Evolutionary conservation across 1,140 invertebrate species (phyloP), one percentile per base, ranked within the genome.

Genomic region (Rhyzopertha dominica): DNA sequence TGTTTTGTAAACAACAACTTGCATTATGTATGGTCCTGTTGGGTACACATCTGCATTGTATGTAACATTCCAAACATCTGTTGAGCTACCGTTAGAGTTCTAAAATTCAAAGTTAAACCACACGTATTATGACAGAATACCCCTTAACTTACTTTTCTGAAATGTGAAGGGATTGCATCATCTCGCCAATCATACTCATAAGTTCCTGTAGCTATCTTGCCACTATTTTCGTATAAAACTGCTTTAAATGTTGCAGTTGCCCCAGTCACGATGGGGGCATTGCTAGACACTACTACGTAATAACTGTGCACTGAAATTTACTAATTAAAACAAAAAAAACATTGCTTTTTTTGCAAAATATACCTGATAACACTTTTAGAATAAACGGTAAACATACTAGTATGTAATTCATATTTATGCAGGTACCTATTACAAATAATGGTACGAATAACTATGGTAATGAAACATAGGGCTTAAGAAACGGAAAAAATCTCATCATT

Each of bases 181-280:
- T 84, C 82, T 32, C 26, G 39, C 77, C 77, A 81, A 2, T 19
- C 9, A 53, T 71, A 80, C 29, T 29, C 54, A 58, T 69, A 78
- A 1, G 23, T 54, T 20, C 65, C 69, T 8, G 29, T 51, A 8
- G 71, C 67, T 44, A 69, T 59, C 2, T 43, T 20, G 4, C 66
- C 70, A 44, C 68, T 47, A 24, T 62, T 57, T 13, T 67, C 62
- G 30, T 65, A 66, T 4, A 84, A 59, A 49, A 73, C 69, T n/a
- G 79, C 80, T 55, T 62, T 74, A 57, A 84, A 82, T 34, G 74
- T 77, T 25, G 84, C 73, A 43, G 72, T 76, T 7, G 75, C 79
- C 22, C 82, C 82, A 31, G 75, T 60, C n/a, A 84, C 74, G 17
- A 75, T 73, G 46, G 79, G 80, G 13, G 77, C 78, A 70, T 81